phyloP scores from a whole-genome alignment of 1,140 invertebrate species.

The Mya arenaria region DNA sequence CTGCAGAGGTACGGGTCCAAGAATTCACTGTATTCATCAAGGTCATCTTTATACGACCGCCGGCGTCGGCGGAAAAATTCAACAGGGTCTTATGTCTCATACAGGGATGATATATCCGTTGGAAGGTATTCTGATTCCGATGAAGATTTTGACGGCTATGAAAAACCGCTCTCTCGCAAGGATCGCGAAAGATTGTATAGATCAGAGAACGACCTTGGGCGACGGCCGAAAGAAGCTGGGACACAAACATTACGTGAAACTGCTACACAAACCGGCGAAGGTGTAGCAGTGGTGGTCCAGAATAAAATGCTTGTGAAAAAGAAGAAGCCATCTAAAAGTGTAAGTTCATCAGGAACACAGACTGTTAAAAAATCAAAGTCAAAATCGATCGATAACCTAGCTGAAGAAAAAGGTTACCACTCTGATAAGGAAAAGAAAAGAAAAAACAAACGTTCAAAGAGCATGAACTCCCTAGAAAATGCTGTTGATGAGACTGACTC shows the following conservation, averaged over 20 bases:
- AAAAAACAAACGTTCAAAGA: conserved; percentile 34
- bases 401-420: conserved; percentile 2
- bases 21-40: conserved; percentile 74
- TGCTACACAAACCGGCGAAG: conserved; percentile 70
- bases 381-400: conserved; percentile 44
- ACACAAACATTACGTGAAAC: conserved; percentile 72
- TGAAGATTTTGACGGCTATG: conserved; percentile 63
- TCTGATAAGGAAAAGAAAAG: conserved; percentile 20
- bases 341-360: conserved; percentile 67
- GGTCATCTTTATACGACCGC: conserved; percentile 75
- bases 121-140: conserved; percentile 52
- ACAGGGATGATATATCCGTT: conserved; percentile 71
- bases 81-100: conserved; percentile 65
- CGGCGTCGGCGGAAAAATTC: conserved; percentile 56
- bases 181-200: conserved; percentile 64
- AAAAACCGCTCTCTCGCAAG: conserved; percentile 57
- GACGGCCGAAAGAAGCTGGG: conserved; percentile 57
- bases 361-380: conserved; percentile 57
- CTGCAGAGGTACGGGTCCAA: conserved; percentile 70
- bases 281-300: conserved; percentile 55
- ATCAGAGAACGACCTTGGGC: conserved; percentile 69
- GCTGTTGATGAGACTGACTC: conserved; percentile 21
- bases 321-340: conserved; percentile 60
- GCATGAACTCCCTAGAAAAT: conserved; percentile 4
- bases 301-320: conserved; percentile 62